Base-by-base conservation (phyloP, 2,888 invertebrate genomes). In the Andrena fulva region DNA sequence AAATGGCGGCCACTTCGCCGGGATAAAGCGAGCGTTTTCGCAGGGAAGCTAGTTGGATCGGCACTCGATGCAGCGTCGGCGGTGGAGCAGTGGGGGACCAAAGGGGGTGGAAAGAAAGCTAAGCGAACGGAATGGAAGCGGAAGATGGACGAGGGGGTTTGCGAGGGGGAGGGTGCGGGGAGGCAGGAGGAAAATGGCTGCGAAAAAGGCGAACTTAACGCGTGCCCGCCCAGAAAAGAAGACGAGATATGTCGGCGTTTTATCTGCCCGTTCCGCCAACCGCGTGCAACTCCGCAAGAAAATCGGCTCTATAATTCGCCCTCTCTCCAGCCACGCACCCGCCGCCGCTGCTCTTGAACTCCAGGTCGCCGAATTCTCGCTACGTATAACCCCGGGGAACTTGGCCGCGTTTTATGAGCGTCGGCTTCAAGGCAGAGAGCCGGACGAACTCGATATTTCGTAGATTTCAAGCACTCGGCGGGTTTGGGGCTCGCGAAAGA, bases 11-110 rank as follows among this genome's bases (percentile, higher is more conserved):
- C 75, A 86, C 83, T 89, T 81, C 74, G 77, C 78, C 56, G 24
- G 87, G 85, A 89, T 86, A 85, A 81, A 86, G 87, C 85, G 85
- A 87, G 85, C 87, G 85, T 89, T 89, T 88, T 87, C 88, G 89
- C 87, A 81, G 84, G 90, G 85, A 87, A 87, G 87, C 86, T 86
- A 84, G 86, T 78, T 77, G 74, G 81, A 84, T 87, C 82, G 85
- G 82, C 77, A 80, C 87, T 88, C 85, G 84, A 87, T 86, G 81
- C 79, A 76, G 64, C 84, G 84, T 85, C 80, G 74, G 77, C 81
- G 80, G 75, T 68, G 73, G 63, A 78, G 75, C 66, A 54, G 48
- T n/a, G 48, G 72, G 64, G 62, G 66, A 50, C 35, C 50, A 27
- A 35, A 70, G 68, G 60, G 66, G 59, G n/a, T 54, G 66, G 72